Percentiles rank a stretch among this genome's conserved stretches.
Evolutionary conservation across 2,888 invertebrate species (phyloP).

Genomic region (Polylopha cassiicola): DNA sequence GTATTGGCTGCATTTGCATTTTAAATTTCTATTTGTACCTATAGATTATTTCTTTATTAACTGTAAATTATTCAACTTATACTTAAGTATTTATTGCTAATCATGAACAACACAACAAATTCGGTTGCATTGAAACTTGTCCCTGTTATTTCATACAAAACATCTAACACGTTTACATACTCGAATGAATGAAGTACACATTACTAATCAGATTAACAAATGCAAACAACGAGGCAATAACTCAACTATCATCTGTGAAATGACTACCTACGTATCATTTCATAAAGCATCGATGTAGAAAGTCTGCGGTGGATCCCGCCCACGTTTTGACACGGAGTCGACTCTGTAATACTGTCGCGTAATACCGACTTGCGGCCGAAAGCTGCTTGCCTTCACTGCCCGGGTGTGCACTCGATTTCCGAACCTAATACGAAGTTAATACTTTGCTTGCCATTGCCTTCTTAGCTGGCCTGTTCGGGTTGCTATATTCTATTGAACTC

Average conservation of each 20-base stretch:
- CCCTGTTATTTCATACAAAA: no score
- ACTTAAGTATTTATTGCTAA: neutral
- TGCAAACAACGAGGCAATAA: neutral
- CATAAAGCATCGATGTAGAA: constrained; percentile 19
- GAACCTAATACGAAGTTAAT: constrained; percentile 36
- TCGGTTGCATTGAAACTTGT: no score
- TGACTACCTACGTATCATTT: no score
- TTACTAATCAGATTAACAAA: no score
- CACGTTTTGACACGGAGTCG: constrained; percentile 30
- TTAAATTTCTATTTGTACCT: constrained; percentile 10
- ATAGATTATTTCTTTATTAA: no score
- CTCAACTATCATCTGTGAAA: neutral
- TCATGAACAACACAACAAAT: neutral
- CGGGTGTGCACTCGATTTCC: constrained; percentile 39
- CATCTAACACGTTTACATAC: no score
- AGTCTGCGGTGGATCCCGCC: constrained; percentile 40
- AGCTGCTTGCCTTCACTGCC: constrained; percentile 64
- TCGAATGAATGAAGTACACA: no score
- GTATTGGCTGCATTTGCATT: constrained; percentile 10
- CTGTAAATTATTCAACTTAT: no score
- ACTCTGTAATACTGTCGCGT: constrained; percentile 36
- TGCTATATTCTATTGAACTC: no score
- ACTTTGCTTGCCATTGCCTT: no score
- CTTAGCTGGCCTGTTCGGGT: no score
- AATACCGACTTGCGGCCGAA: constrained; percentile 37